Evolutionary conservation across 35 echinoderm and acorn worm species (phyloP), one percentile per base, ranked within the genome.

Genomic region (Heliocidaris erythrogramma): DNA sequence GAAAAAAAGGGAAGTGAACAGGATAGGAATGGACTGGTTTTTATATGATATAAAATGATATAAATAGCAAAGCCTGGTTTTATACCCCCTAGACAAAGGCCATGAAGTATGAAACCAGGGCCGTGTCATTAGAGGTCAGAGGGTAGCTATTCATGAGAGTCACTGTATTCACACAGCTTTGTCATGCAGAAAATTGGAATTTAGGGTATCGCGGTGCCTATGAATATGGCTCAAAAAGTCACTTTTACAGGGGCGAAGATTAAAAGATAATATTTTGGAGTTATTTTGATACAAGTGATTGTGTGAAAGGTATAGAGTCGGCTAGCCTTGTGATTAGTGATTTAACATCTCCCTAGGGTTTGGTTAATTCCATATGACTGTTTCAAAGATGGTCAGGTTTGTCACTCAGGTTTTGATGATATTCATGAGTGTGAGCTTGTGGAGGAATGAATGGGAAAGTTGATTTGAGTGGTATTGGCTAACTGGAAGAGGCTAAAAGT

Each of bases 121-220:
- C 91, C 91, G 48, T 92, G 91, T 92, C 90, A 92, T 56, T 30
- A 56, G 42, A 49, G 90, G 91, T 92, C 91, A 92, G 50, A 92
- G 91, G 14, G 48, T 42, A 12, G 16, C 49, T 49, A 92, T 92
- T 92, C 91, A 92, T 59, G 47, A 48, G 91, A 56, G 91, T 59
- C 49, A n/a, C 13, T 59, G 48, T 59, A 92, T 92, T 92, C 17
- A 48, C 12, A 30, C n/a, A 27, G 91, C 47, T 56, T 27, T 59
- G 49, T 92, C 91, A 92, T 92, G 47, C 91, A 92, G 91, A 92
- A 92, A 92, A 92, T 92, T 92, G 91, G 91, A 92, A 92, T 52
- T 92, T 59, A 53, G 48, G 18, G 91, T 30, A 52, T 92, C 48
- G 18, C 47, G 16, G 48, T 92, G 30, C 87, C 29, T 9, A 32